phyloP scores from a whole-genome alignment of 1,140 invertebrate species.

The Drosophila grimshawi region DNA sequence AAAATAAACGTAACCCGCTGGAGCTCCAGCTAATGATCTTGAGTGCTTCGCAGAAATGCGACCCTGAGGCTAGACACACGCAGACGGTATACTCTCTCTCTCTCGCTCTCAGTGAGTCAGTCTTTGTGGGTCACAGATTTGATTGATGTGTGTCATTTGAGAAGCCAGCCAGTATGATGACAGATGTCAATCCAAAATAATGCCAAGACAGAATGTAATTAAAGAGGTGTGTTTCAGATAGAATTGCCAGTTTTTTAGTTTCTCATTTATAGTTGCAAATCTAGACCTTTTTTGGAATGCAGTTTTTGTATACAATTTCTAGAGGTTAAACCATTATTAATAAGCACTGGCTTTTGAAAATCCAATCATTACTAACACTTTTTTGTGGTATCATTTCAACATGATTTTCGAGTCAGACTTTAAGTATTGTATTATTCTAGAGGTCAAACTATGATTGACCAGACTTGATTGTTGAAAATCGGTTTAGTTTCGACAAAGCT shows the following conservation, averaged over 20 bases:
- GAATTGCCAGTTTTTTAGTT: not conserved
- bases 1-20: not conserved
- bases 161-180: not conserved
- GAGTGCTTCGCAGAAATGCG: not conserved
- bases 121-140: conserved; percentile 7
- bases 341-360: too few species aligned
- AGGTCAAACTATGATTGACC: too few species aligned
- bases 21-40: conserved; percentile 31
- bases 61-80: conserved; percentile 3
- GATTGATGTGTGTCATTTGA: conserved; percentile 52
- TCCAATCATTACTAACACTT: too few species aligned
- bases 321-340: too few species aligned
- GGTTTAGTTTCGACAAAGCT: too few species aligned
- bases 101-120: not conserved
- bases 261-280: too few species aligned
- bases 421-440: too few species aligned
- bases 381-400: too few species aligned
- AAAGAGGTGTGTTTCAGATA: not conserved
- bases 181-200: conserved; percentile 1
- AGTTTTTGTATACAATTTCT: too few species aligned
- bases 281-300: too few species aligned
- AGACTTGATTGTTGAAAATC: too few species aligned
- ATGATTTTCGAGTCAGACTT: too few species aligned
- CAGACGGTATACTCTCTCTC: not conserved
- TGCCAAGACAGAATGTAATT: not conserved